Evolutionary conservation across 2,113 vertebrate genomes (phyloP).

Genomic region (Carassius gibelio): DNA sequence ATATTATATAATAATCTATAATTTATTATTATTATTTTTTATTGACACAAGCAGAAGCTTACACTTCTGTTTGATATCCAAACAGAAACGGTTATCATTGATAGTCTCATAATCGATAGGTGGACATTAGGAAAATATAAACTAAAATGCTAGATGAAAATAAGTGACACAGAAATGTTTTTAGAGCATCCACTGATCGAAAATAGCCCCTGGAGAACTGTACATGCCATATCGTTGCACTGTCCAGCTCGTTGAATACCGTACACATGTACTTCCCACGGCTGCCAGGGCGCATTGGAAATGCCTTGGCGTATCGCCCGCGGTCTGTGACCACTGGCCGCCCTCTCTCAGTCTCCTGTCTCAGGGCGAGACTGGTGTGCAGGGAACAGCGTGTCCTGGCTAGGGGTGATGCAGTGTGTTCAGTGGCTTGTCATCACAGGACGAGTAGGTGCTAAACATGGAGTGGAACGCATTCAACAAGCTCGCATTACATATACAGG

Average conservation of each 20-base stretch:
- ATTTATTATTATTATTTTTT: no score
- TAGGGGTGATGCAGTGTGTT: background rate
- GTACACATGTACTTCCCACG: background rate
- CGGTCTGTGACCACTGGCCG: constrained; percentile 10
- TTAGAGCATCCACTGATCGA: background rate
- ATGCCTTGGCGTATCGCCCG: constrained; percentile 10
- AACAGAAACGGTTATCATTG: background rate
- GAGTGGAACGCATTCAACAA: background rate
- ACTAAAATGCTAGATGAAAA: background rate
- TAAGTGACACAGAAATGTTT: background rate
- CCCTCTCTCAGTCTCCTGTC: background rate
- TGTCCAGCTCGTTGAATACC: background rate
- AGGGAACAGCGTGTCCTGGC: constrained; percentile 25
- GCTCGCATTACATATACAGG: constrained; percentile 9
- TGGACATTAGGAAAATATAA: background rate
- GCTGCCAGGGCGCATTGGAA: background rate
- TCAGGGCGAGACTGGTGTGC: background rate
- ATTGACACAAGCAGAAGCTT: background rate
- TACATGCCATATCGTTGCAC: background rate
- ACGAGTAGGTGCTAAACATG: background rate
- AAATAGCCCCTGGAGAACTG: background rate
- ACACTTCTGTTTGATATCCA: background rate
- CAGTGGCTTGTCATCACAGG: background rate
- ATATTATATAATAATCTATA: no score
- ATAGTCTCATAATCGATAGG: background rate